Conservation (phyloP, 2,797 vertebrate species). For the Alosa sapidissima region DNA sequence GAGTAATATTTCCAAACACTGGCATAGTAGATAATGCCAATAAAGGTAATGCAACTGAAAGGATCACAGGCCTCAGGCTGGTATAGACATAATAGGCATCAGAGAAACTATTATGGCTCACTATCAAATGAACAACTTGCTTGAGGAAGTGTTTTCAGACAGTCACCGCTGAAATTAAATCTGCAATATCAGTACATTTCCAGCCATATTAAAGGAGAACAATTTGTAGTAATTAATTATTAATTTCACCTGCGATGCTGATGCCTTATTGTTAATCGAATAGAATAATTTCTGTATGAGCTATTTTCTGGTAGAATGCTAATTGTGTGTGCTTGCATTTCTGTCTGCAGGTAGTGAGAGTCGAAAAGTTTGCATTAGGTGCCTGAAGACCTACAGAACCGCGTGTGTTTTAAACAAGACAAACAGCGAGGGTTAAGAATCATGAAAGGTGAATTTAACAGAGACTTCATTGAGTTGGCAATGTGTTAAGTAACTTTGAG, state of each 20-base stretch:
- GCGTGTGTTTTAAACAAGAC: neutral
- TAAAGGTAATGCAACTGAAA: too few relatives aligned
- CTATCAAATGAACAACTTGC: neutral
- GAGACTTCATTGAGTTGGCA: neutral
- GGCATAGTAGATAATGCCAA: too few relatives aligned
- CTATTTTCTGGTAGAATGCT: neutral
- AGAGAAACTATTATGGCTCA: neutral
- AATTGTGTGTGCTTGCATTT: neutral
- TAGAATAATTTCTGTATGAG: neutral
- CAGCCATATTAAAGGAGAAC: neutral
- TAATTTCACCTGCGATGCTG: neutral
- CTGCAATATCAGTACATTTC: neutral
- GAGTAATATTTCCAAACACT: too few relatives aligned
- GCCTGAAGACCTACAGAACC: too few relatives aligned
- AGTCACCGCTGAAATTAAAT: neutral
- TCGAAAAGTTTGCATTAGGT: neutral
- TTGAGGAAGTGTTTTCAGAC: neutral
- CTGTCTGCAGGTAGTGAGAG: neutral
- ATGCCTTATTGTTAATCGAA: neutral
- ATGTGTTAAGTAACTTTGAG: conserved; percentile 17
- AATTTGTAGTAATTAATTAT: neutral
- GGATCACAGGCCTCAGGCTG: too few relatives aligned
- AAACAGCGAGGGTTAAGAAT: neutral
- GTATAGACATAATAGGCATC: neutral
- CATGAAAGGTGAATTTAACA: neutral